These are phyloP conservation scores for Drosophila macrospina DNA, from an alignment of 2,888 invertebrate species.

Conservation along the genomic window DNA sequence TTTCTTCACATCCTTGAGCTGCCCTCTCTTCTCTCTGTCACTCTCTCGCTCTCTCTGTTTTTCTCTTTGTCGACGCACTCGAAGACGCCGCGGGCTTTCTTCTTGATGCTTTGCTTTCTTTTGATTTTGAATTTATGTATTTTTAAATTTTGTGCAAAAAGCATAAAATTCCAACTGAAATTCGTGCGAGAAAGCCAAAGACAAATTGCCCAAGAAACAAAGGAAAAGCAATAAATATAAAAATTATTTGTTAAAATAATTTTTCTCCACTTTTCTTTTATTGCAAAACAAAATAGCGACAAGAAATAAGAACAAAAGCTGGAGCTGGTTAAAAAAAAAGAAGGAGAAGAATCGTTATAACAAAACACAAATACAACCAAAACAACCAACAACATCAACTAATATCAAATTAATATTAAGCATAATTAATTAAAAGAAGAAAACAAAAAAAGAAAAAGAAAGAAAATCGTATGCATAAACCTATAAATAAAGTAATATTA, in stretches of 20 bases:
- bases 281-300: conserved; percentile 56
- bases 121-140: conserved; percentile 65
- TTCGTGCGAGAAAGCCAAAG: conserved; percentile 42
- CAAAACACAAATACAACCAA: conserved; percentile 58
- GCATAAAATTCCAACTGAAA: conserved; percentile 57
- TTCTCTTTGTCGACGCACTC: conserved; percentile 39
- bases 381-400: conserved; percentile 72
- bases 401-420: conserved; percentile 75
- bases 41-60: conserved; percentile 19
- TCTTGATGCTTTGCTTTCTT: conserved; percentile 37
- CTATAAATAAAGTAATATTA: conserved; percentile 63
- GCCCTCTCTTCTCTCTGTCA: conserved; percentile 14
- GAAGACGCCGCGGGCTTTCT: conserved; percentile 44
- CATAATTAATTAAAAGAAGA: conserved; percentile 60
- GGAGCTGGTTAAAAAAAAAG: conserved; percentile 65
- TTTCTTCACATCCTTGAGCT: conserved; percentile 44
- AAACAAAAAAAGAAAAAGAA: conserved; percentile 31
- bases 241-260: conserved; percentile 52
- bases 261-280: conserved; percentile 45
- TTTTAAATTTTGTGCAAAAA: conserved; percentile 65
- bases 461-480: conserved; percentile 27
- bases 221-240: conserved; percentile 22
- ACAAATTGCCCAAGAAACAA: conserved; percentile 40
- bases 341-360: conserved; percentile 59
- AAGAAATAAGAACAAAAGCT: conserved; percentile 67